These are phyloP conservation scores for Myotis myotis DNA, from an alignment of 2,797 vertebrate species.

Conservation along the genomic window DNA sequence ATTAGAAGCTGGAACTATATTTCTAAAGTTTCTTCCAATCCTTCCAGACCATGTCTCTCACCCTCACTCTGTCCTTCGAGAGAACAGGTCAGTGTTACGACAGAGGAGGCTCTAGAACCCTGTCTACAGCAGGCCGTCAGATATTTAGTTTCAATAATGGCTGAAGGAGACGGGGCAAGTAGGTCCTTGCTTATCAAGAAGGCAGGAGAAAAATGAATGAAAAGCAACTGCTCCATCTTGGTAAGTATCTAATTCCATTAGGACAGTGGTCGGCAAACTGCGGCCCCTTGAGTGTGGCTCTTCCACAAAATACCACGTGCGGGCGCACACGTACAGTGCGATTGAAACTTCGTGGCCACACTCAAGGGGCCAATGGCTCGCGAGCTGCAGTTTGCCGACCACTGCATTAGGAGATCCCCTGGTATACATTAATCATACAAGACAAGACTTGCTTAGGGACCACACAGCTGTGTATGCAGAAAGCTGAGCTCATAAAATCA, in stretches of 20 bases:
- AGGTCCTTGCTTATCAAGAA: slow-evolving; percentile 10
- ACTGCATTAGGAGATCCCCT: background rate
- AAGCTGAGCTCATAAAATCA: slow-evolving; percentile 47
- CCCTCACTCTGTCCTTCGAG: background rate
- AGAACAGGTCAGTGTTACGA: background rate
- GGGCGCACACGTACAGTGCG: too few relatives aligned
- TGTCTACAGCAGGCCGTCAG: background rate
- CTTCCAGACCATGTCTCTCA: background rate
- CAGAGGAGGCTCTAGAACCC: background rate
- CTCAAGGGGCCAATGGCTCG: too few relatives aligned
- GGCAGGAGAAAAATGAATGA: slow-evolving; percentile 40
- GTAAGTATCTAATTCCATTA: slow-evolving; percentile 43
- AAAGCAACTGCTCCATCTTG: slow-evolving; percentile 30
- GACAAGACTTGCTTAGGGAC: slow-evolving; percentile 49
- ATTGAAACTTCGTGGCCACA: too few relatives aligned
- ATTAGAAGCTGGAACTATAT: background rate
- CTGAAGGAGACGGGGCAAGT: slow-evolving; percentile 7
- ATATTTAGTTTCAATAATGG: slow-evolving; percentile 33
- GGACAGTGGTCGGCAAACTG: background rate
- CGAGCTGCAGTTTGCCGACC: too few relatives aligned
- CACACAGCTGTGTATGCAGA: slow-evolving; percentile 54
- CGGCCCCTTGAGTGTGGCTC: too few relatives aligned
- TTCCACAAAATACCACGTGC: too few relatives aligned
- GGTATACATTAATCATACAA: slow-evolving; percentile 28
- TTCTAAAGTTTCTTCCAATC: slow-evolving; percentile 25